Base-by-base conservation (phyloP, 2,888 invertebrate genomes). In the Himalopsyche kuldschensis region DNA sequence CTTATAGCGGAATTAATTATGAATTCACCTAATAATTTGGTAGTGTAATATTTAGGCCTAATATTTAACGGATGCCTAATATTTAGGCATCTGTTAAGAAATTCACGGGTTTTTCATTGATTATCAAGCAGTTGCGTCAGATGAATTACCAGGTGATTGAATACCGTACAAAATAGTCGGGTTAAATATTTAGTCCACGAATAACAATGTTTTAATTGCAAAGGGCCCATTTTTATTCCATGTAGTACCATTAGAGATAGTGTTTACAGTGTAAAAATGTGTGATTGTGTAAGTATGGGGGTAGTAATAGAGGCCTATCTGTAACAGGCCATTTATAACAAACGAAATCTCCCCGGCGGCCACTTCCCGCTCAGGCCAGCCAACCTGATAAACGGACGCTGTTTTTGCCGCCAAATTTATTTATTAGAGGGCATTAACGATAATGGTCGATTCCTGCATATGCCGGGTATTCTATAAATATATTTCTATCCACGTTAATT, bases 381-480 rank as follows among this genome's bases (percentile, higher is more conserved):
- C 88, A 88, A 81, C 88, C 91, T 91, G 92, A 92, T 92, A 92
- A 91, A 92, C 90, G 90, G 91, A 84, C 91, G 89, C 91, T 90
- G 91, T 92, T 92, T 92, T 92, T 92, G 89, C 91, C 90, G 90
- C 91, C 90, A 91, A 91, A 91, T 92, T 91, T 92, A 91, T 92
- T 92, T 92, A 92, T 92, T 90, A 91, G 89, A 89, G 84, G 88
- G 88, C 88, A 89, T 87, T 87, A 87, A 89, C 89, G 91, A 91
- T 92, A 90, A 91, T 90, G 89, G 88, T 88, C 88, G 88, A 89
- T 90, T 27, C 30, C 20, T 69, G 69, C 69, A 69, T 69, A 69
- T 69, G 69, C 15, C 11, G 11, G n/a, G 69, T 15, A 8, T 69
- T 69, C 35, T 63, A 24, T 63, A 63, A 24, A 69, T 30, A 69